Evolutionary conservation across 2,888 invertebrate species (phyloP), one percentile per base, ranked within the genome.

Genomic region (Escarpia spicata): DNA sequence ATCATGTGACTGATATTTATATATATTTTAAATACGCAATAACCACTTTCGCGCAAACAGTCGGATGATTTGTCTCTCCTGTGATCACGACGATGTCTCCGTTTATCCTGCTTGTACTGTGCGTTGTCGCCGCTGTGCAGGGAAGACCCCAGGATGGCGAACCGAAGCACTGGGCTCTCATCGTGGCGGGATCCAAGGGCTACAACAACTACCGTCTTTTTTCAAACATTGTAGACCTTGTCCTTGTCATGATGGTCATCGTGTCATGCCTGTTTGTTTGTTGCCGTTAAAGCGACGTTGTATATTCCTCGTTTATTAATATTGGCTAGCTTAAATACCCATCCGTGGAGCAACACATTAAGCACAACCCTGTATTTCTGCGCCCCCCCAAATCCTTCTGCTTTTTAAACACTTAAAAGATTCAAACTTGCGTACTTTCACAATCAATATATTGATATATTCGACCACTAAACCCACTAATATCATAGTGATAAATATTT

Each of bases 171-270:
- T 97, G 97, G 97, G 97, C 97, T 2, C 95, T 97, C n/a, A 95
- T 97, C 44, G 97, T 97, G 0, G 97, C 97, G 92, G 97, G 97
- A 8, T 97, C 97, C 2, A 97, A 96, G 95, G 97, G 96, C 6
- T 97, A 96, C 95, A 95, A 95, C 94, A 97, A 97, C 95, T 97
- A 97, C 95, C 95, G 97, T 93, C 97, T 97, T 75, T 6, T 3
- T 52, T 52, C 3, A 19, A 26, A 19, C n/a, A n/a, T 15, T 75
- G 26, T 75, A 26, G 75, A 0, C 75, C 75, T 26, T 75, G 75
- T 4, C 26, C 0, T 75, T 75, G 75, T 75, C 75, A 75, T 26
- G 26, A 75, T 75, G 19, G 75, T 75, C 75, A 75, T 52, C 6
- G 75, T 75, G 26, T 75, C 26, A 4, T 60, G 19, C 19, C 60